A percentile compares a stretch with the other conserved stretches of the same genome.
These are phyloP conservation scores for Laticauda colubrina DNA, from an alignment of 2,113 vertebrate species.

Conservation along the genomic window DNA sequence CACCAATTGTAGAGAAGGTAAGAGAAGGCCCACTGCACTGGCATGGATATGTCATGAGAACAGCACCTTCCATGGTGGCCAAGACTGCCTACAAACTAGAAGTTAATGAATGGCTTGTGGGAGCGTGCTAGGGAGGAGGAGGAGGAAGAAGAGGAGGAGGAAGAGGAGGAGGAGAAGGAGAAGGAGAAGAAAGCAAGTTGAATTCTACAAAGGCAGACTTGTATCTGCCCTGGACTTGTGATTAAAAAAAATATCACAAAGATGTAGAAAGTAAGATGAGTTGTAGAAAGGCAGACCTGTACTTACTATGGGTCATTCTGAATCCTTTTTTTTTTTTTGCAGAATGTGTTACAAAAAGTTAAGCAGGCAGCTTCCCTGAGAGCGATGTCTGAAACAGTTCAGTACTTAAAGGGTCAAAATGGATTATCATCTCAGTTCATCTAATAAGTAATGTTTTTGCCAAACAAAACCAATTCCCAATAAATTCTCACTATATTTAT, in stretches of 20 bases:
- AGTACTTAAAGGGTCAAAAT: conserved; percentile 84
- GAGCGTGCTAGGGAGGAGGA: no score
- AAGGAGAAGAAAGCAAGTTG: no score
- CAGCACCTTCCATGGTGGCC: no score
- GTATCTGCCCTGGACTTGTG: neutral
- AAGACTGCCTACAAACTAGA: no score
- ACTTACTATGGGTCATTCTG: neutral
- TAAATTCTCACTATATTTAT: conserved; percentile 99
- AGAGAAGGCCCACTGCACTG: no score
- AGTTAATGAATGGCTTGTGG: no score
- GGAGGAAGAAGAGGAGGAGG: no score
- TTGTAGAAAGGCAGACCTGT: neutral
- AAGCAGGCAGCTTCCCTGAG: neutral
- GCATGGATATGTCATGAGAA: no score
- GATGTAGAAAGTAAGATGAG: neutral
- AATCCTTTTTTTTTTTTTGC: neutral
- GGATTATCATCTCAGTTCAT: conserved; percentile 89
- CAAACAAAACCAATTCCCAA: conserved; percentile 99
- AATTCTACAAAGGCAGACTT: no score
- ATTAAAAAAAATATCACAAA: neutral
- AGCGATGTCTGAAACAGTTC: conserved; percentile 58
- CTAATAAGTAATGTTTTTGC: conserved; percentile 97
- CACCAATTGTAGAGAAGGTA: no score
- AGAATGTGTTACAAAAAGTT: neutral
- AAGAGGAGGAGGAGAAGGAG: no score